Evolutionary conservation across 1,140 invertebrate genomes (phyloP), one percentile per base, ranked within the genome.

Genomic region (Zaprionus tsacasi): DNA sequence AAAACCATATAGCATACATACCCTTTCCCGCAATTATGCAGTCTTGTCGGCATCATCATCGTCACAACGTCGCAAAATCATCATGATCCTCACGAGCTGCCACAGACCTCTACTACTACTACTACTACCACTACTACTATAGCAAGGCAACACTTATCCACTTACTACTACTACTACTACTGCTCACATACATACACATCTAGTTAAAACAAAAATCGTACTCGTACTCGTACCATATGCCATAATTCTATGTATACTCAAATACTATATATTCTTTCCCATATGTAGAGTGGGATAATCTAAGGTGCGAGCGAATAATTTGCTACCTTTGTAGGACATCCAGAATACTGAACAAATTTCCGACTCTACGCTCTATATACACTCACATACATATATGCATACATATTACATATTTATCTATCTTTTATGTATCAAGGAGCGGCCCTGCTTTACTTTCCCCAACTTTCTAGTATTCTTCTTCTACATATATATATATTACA

Each of bases 181-280:
- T 69, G 65, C 77, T 76, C 78, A 50, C 59, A 80, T 64, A 81
- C 40, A 76, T 70, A 63, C 73, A 61, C 54, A 67, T 64, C 55
- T 38, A 72, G 48, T 63, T 57, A n/a, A n/a, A n/a, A 74, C 59
- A 79, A 67, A 45, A 7, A 45, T 76, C 70, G 73, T 59, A 82
- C 59, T 76, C 65, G 67, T 71, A 76, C 45, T 50, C 45, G 17
- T 78, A 70, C 67, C 78, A 86, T 86, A 86, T 72, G 68, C 76
- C 76, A 86, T 72, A 78, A 56, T 70, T 68, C 64, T 78, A 81
- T 61, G 56, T 40, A 77, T 69, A 69, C 54, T 70, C 56, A 63
- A 48, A 64, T 57, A 40, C 15, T 40, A 75, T 45, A 78, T 64
- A 63, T 54, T 52, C 33, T 59, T 25, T 6, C 71, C 61, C 38